Evolutionary conservation across 2,888 invertebrate genomes (phyloP), one percentile per base, ranked within the genome.

Genomic region (Andrena minutula): DNA sequence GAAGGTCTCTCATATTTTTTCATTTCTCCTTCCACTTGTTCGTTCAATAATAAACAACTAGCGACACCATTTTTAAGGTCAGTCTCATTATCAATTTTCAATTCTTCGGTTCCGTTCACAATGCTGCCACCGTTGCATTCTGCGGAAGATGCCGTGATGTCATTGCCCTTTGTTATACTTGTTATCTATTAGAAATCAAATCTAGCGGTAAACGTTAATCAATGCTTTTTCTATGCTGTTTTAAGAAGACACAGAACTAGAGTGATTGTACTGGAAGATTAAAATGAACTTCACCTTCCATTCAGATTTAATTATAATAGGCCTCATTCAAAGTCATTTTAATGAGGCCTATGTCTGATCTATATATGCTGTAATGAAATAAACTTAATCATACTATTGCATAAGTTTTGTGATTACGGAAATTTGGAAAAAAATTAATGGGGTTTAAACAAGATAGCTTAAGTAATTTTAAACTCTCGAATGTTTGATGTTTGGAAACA

Each of bases 151-250:
- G 53, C 61, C 71, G 60, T 58, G 74, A 64, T 72, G 68, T 64
- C 75, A 61, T 72, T 77, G 71, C 35, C 66, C 61, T 75, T 75
- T 65, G 51, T 49, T 74, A 71, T 53, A 65, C 56, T 75, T 72
- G 66, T 51, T 23, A 82, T 83, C 82, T 82, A 75, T 72, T 49
- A n/a, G 41, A 73, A 79, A 82, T 68, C 20, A 82, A 79, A 83
- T 61, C 75, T 83, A 60, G 41, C 68, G 56, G 78, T 83, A 68
- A 83, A 73, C 69, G 65, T 81, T 73, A 81, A 72, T 70, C 69
- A 35, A 60, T 60, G 60, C 26, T 20, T 20, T 53, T 12, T 56
- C 12, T 20, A 16, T 47, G 16, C 10, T 12, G 47, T 65, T 20
- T 71, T 68, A 72, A 78, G 56, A 72, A 68, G 53, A 56, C 80